Evolutionary conservation across 2,888 invertebrate genomes (phyloP).

Genomic region (Sabellastarte sp.): DNA sequence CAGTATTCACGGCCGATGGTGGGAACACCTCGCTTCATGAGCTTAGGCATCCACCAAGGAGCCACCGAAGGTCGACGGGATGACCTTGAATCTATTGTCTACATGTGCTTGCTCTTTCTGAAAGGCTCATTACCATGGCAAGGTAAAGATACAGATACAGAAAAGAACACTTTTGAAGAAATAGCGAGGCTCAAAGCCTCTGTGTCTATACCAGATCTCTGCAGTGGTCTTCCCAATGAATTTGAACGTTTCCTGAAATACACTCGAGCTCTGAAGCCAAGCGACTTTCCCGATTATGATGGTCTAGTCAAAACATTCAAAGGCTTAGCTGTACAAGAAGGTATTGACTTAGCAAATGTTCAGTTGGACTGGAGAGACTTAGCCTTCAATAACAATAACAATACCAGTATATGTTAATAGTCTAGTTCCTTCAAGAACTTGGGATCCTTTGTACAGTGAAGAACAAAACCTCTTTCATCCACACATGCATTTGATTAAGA

Average conservation of each 20-base stretch:
- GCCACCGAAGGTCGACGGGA: constrained; percentile 17
- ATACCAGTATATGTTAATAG: no score
- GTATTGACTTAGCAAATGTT: no score
- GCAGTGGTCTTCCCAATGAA: constrained; percentile 24
- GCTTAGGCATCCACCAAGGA: constrained; percentile 21
- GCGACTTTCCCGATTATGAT: constrained; percentile 22
- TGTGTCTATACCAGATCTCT: constrained; percentile 15
- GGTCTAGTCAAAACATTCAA: no score
- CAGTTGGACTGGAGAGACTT: no score
- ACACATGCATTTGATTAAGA: no score
- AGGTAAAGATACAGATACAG: constrained; percentile 11
- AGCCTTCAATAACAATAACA: no score
- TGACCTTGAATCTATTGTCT: constrained; percentile 26
- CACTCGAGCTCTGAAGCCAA: constrained; percentile 13
- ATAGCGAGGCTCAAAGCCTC: constrained; percentile 20
- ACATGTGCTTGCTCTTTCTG: constrained; percentile 21
- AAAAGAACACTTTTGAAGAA: constrained; percentile 14
- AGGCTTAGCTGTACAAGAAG: no score
- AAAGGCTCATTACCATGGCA: constrained; percentile 31
- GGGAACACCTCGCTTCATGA: constrained; percentile 25
- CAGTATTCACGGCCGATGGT: constrained; percentile 18
- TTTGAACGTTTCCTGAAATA: constrained; percentile 23
- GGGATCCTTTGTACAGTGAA: no score
- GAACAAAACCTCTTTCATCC: no score
- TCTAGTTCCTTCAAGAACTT: no score